Base-by-base conservation (phyloP, 1,140 invertebrate species). In the Pseudobourletiella spinata region DNA sequence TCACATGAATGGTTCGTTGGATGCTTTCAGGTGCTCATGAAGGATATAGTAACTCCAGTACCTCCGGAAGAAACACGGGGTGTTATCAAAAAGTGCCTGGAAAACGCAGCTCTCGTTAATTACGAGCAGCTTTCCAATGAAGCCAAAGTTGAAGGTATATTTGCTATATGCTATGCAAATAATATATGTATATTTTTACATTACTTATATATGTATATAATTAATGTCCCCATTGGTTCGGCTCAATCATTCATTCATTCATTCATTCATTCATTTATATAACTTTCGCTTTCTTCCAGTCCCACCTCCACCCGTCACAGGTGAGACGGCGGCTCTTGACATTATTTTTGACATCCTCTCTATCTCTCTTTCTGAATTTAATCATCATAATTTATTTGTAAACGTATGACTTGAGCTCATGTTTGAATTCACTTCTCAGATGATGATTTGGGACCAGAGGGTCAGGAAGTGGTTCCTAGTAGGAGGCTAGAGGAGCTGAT, bases 61-160 rank as follows among this genome's bases (percentile, higher is more conserved):
- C 86, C 92, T 65, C 87, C 90, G 1, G 95, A 98, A 76, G 96
- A 99, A 78, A 95, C 99, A 1, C 81, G 95, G 67, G 82, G 82
- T 25, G 88, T 98, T 79, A 98, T 99, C 61, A 92, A 95, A 74
- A 94, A 91, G 63, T 95, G 95, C 75, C 80, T 99, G 61, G 95
- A 99, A 80, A 96, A 92, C 70, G 96, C 97, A 30, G 97, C 97
- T 1, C 80, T 98, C 30, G 87, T 99, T 8, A 99, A 99, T 76
- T 99, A 99, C 73, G 93, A 89, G 1, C 84, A 89, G 70, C 84
- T 99, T 18, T 96, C 95, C 26, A 87, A 91, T 68, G 94, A 97
- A 78, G 94, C 95, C 11, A 98, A 95, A 80, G 91, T 98, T 71
- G 95, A 98, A 84, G 91, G 93, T 95, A 78, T n/a, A n/a, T n/a